Conservation (phyloP, 2,113 vertebrate species). For the Cromileptes altivelis region DNA sequence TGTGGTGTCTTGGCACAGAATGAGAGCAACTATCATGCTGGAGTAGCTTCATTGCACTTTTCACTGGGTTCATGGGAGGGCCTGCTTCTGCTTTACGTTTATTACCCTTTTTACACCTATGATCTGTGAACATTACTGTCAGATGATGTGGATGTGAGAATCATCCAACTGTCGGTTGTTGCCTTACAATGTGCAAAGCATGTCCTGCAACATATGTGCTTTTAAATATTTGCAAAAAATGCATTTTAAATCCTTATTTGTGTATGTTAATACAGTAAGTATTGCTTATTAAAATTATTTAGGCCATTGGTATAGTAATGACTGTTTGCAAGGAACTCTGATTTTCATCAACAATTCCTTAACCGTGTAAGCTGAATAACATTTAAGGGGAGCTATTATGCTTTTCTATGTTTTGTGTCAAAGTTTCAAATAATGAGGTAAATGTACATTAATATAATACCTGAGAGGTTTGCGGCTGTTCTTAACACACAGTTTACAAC, state of each 20-base stretch:
- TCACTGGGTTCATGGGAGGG: conserved; percentile 33
- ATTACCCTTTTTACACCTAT: conserved; percentile 50
- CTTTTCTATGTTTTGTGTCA: no score
- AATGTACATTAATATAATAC: no score
- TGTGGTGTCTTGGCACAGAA: conserved; percentile 54
- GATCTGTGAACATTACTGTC: conserved; percentile 40
- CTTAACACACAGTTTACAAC: no score
- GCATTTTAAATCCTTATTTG: not conserved
- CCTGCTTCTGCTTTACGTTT: conserved; percentile 54
- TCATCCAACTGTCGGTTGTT: not conserved
- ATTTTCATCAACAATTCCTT: not conserved
- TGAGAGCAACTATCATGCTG: conserved; percentile 50
- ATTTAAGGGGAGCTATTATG: no score
- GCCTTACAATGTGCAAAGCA: not conserved
- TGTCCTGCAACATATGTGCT: not conserved
- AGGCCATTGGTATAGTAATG: not conserved
- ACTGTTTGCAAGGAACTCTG: not conserved
- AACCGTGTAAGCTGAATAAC: not conserved
- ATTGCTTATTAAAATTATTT: not conserved
- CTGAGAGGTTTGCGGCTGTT: no score
- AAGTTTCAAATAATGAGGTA: no score
- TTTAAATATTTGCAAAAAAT: not conserved
- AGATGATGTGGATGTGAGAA: conserved; percentile 20
- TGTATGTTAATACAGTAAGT: not conserved
- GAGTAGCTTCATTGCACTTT: conserved; percentile 55